These are phyloP conservation scores for Plecturocebus donacophilus DNA, from an alignment of 2,113 vertebrate genomes.

Conservation along the genomic window DNA sequence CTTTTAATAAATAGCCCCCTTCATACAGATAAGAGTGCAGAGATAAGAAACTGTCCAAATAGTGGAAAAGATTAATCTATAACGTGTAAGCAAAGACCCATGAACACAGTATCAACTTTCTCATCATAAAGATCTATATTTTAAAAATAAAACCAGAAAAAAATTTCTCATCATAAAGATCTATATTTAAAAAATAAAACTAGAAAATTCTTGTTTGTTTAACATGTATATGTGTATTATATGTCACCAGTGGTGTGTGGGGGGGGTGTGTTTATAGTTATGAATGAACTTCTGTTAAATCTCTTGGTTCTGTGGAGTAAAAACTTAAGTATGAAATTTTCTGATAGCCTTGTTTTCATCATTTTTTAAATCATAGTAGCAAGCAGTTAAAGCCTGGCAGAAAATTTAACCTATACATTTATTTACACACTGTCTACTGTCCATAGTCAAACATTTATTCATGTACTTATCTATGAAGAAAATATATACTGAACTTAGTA, in stretches of 20 bases:
- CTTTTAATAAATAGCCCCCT: slow-evolving; percentile 16
- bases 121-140: background rate
- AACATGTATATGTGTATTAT: background rate
- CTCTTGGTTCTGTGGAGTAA: slow-evolving; percentile 3
- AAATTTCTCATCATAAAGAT: background rate
- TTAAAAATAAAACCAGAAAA: slow-evolving; percentile 24
- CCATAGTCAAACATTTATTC: background rate
- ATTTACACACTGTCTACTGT: background rate
- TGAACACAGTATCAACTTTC: background rate
- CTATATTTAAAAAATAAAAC: slow-evolving; percentile 27
- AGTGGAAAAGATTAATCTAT: background rate
- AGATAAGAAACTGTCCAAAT: slow-evolving; percentile 10
- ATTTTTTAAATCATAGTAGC: background rate
- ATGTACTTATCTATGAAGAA: background rate
- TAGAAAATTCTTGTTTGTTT: background rate
- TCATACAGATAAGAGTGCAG: background rate
- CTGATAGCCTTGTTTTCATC: slow-evolving; percentile 1
- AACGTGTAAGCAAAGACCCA: background rate
- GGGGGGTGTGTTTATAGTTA: background rate
- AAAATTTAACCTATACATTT: background rate
- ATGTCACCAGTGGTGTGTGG: background rate
- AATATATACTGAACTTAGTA: background rate
- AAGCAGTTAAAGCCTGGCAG: slow-evolving; percentile 16
- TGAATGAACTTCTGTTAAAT: background rate
- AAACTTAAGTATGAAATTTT: slow-evolving; percentile 17